Base-by-base conservation (phyloP, 2,797 vertebrate genomes). In the Pseudomugil tenellus region DNA sequence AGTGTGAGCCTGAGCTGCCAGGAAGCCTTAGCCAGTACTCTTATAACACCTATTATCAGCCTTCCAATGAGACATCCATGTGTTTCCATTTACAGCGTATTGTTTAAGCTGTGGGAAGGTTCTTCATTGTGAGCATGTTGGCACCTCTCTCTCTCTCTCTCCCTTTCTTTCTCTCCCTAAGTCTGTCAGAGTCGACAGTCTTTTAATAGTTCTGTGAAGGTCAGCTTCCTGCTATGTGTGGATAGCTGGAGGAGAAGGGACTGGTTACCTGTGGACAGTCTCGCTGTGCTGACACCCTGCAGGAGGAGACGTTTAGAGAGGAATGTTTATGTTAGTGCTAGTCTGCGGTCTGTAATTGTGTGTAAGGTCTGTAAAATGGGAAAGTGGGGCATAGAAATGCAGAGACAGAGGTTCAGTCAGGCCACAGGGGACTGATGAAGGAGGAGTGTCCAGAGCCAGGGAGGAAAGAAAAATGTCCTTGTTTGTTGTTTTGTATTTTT, bases 11-110 rank as follows among this genome's bases (percentile, higher is more conserved):
- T 87, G 84, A 77, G 72, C 80, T 78, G 89, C 86, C 84, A 58
- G 79, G 62, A 84, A 72, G 80, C 78, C 66, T 74, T 60, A 74
- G 84, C 78, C 77, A 66, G 70, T 86, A 69, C 49, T 84, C 79
- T 77, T 86, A 90, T 81, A 92, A 93, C 91, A 92, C 92, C 89
- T 90, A 92, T 94, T 90, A 91, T 89, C 87, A 78, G 83, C 85
- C 84, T 66, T 70, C 57, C 77, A 60, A 81, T 76, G 86, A 82
- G 70, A 86, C 80, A 70, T 84, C 77, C 75, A 65, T 43, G 84
- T 84, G 87, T 90, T 91, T 90, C 84, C 84, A 88, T 90, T 91
- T 89, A 71, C 77, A 82, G 77, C 76, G 58, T 77, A 84, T 87
- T 90, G 85, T 89, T 90, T 82, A 82, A 84, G 83, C 85, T 73